Percentiles rank a stretch among this genome's conserved stretches.
Evolutionary conservation across 2,113 vertebrate species (phyloP).

Genomic region (Sebastes schlegelii): DNA sequence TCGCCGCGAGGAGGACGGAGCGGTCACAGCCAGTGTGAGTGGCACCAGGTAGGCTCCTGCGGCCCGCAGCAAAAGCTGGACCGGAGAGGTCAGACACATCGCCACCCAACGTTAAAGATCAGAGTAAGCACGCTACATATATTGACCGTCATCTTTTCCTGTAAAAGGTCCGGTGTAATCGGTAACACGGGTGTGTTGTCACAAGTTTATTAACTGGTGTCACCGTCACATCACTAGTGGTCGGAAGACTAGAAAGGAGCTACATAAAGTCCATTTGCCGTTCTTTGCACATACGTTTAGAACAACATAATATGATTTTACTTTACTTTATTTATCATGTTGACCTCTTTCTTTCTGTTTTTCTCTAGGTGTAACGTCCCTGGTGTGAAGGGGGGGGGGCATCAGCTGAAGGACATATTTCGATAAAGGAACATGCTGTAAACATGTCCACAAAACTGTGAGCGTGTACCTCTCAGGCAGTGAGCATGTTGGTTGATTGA

Average conservation of each 20-base stretch:
- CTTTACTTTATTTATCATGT: background rate
- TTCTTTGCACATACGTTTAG: background rate
- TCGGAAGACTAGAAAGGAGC: background rate
- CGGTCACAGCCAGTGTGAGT: too few species aligned
- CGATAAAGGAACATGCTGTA: background rate
- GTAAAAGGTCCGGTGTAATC: too few species aligned
- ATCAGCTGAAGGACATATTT: background rate
- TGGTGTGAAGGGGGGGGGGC: conserved; percentile 66
- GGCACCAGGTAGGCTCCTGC: too few species aligned
- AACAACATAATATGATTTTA: background rate
- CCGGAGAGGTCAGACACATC: too few species aligned
- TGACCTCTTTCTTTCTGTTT: conserved; percentile 21
- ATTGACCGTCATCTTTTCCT: too few species aligned
- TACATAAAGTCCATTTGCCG: background rate
- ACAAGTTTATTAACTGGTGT: too few species aligned
- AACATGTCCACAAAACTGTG: background rate
- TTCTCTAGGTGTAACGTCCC: conserved; percentile 75
- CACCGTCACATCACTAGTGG: too few species aligned
- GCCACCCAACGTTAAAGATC: too few species aligned
- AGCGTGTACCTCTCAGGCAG: conserved; percentile 31
- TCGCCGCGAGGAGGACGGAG: too few species aligned
- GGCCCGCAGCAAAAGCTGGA: too few species aligned
- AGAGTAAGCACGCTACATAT: too few species aligned
- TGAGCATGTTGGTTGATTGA: conserved; percentile 9
- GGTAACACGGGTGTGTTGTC: too few species aligned